A percentile compares a stretch with the other conserved stretches of the same genome.
phyloP scores from a whole-genome alignment of 2,888 invertebrate genomes.

The Orthonevra nobilis region DNA sequence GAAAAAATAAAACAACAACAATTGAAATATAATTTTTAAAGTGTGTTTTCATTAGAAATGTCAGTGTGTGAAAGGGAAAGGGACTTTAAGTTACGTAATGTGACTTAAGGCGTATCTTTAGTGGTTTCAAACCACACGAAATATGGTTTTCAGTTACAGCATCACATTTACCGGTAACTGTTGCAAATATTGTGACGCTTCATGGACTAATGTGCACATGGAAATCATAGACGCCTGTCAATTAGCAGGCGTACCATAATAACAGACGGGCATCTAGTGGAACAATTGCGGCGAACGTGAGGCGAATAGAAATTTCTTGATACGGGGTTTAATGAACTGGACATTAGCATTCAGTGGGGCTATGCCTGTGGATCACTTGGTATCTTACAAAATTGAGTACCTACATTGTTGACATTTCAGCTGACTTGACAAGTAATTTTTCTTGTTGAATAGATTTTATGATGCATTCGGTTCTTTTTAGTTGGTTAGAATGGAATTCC shows the following conservation, averaged over 20 bases:
- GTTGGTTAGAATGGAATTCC: no score
- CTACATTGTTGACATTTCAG: no score
- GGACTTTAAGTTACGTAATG: slow-evolving; percentile 12
- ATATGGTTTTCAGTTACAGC: slow-evolving; percentile 46
- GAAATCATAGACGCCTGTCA: slow-evolving; percentile 37
- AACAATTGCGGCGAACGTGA: slow-evolving; percentile 8
- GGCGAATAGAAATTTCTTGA: slow-evolving; percentile 12
- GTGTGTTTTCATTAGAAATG: slow-evolving; percentile 21
- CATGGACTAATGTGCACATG: slow-evolving; percentile 23
- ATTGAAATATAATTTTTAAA: slow-evolving; percentile 32
- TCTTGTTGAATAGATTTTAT: no score
- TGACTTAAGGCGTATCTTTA: no score
- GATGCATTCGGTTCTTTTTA: no score
- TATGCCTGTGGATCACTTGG: background rate
- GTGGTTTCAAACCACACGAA: no score
- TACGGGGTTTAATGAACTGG: slow-evolving; percentile 45
- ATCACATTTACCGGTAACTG: slow-evolving; percentile 17
- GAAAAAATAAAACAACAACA: no score
- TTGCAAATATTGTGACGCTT: slow-evolving; percentile 11
- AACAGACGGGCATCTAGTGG: no score
- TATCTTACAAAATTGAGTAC: background rate
- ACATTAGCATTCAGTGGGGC: slow-evolving; percentile 32
- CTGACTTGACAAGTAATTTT: no score
- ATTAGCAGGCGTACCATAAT: no score
- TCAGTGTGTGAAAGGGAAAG: slow-evolving; percentile 45